Base-by-base conservation (phyloP, 1,140 invertebrate species). In the Cylas formicarius region DNA sequence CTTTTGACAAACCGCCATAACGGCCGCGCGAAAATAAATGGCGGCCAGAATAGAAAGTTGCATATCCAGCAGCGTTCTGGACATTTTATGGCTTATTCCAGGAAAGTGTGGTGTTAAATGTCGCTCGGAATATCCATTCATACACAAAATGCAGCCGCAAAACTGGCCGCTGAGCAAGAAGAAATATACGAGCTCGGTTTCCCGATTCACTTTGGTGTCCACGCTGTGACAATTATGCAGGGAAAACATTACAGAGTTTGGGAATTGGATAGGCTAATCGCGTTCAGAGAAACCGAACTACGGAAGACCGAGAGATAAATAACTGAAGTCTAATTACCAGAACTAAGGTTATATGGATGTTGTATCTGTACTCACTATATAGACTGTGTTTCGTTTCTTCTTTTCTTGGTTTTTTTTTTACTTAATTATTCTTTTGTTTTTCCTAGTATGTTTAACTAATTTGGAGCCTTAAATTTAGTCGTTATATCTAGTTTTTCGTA, bases 111-210 rank as follows among this genome's bases (percentile, higher is more conserved):
- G 52, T 39, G 52, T 48, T 57, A 57, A 55, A 57, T 38, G 55
- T 57, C 55, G 50, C 44, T 33, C 34, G 31, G 44, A 54, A 57
- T 57, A 57, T 49, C 55, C 55, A 52, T 55, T 55, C 52, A 55
- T 55, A 55, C 42, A 55, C 44, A 52, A 44, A 35, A 38, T 40
- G 13, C 9, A 24, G 50, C 49, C 52, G 45, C 49, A 38, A 23
- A 36, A 11, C 29, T n/a, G 11, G 29, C 13, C 29, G 11, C 38
- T 34, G 40, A n/a, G 36, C 50, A 38, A 33, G 44, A 52, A 37
- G 38, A 43, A 52, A 53, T 48, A 42, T 50, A 45, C 48, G 32
- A 37, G 38, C 38, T 13, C 22, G 48, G 24, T 27, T 48, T 40
- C 38, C 35, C 26, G 50, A 52, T 52, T 52, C 43, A 43, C 33